A percentile compares a stretch with the other conserved stretches of the same genome.
These are phyloP conservation scores for Flexamia atlantica DNA, from an alignment of 2,888 invertebrate genomes.

Conservation along the genomic window DNA sequence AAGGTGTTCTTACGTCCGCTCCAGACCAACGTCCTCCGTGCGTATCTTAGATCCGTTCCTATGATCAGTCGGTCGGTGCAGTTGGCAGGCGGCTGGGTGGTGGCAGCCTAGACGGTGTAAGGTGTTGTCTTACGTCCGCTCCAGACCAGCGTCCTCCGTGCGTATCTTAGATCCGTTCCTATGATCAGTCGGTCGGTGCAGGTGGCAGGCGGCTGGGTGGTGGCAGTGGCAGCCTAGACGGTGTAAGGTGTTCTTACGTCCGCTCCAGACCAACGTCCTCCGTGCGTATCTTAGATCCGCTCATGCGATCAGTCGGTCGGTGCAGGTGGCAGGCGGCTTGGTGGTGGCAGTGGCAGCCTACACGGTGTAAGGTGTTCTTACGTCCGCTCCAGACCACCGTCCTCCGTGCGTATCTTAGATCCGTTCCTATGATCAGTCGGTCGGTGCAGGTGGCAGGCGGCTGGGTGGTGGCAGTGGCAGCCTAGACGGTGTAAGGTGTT, in stretches of 20 bases:
- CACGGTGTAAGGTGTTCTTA: constrained; percentile 10
- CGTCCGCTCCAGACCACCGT: constrained; percentile 10
- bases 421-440: not conserved
- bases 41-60: constrained; percentile 20
- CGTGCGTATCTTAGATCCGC: not conserved
- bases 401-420: not conserved
- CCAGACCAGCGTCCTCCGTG: not conserved
- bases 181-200: not conserved
- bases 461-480: not conserved
- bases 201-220: not conserved
- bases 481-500: constrained; percentile 6
- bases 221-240: not conserved
- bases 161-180: not conserved
- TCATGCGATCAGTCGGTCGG: no score
- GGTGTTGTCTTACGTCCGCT: constrained; percentile 21
- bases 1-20: constrained; percentile 31
- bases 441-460: not conserved
- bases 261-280: not conserved
- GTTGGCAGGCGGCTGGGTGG: not conserved
- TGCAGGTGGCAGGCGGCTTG: not conserved
- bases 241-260: constrained; percentile 25
- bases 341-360: not conserved
- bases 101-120: not conserved
- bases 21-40: not conserved
- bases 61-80: no score